Base-by-base conservation (phyloP, 2,797 vertebrate species). In the Urosaurus nigricauda region DNA sequence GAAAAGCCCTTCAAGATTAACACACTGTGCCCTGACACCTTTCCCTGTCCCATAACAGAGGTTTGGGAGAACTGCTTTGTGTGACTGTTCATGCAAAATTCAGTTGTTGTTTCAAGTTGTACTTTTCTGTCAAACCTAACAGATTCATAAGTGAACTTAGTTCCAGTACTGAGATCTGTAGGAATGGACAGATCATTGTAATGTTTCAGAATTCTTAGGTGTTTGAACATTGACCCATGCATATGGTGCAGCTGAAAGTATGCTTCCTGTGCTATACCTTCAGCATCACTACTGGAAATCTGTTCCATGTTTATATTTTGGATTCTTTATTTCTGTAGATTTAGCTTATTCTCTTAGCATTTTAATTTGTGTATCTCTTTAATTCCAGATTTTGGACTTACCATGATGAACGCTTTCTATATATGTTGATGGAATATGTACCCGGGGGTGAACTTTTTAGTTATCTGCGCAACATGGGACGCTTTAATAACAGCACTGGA, bases 351-450 rank as follows among this genome's bases (percentile, higher is more conserved):
- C 13, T 51, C 11, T 21, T 60, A 58, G 86, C 83, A 35, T 79
- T 85, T 0, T 91, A 88, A 90, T 0, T 88, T 70, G 2, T 40
- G 35, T 88, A 0, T 24, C 86, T 88, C 83, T 86, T 51, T 80
- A 32, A 0, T 90, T 92, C 2, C 96, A 99, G 98, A 94, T 98
- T 98, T 92, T 99, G 99, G 99, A 99, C 99, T 0, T 97, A 98
- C 89, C 99, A 99, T 0, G 99, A 99, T 73, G 98, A 98, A 7
- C 97, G 97, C 3, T 98, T 98, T 93, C 97, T 99, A 4, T 99
- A 99, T 95, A 99, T 99, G 99, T 95, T 99, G 82, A 98, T 99
- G 98, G 98, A 99, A 93, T 99, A 98, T 2, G 98, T 99, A 60
- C 98, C 98, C 0, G 99, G 99, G 9, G 99, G 99, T 0, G 99